Evolutionary conservation across 1,140 invertebrate species (phyloP).

Genomic region (Micrasema longulum): DNA sequence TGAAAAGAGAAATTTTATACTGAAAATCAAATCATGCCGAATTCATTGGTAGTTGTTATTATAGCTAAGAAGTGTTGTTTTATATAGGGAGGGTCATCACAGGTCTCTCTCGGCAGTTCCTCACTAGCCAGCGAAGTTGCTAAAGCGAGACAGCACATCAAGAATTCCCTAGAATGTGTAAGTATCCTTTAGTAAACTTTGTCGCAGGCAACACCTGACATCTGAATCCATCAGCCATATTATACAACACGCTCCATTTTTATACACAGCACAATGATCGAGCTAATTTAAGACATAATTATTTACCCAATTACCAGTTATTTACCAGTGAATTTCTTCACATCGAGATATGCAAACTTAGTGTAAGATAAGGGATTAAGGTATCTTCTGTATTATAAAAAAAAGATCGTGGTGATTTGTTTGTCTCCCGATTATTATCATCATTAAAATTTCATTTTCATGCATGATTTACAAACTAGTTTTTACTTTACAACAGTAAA

Average conservation of each 20-base stretch:
- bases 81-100: conserved; percentile 57
- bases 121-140: conserved; percentile 75
- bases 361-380: background rate
- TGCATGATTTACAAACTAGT: conserved; percentile 6
- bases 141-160: conserved; percentile 76
- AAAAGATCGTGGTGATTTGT: conserved; percentile 51
- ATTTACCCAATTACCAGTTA: no score
- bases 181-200: conserved; percentile 57
- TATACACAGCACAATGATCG: no score
- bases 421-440: conserved; percentile 34
- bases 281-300: no score
- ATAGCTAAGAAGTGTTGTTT: conserved; percentile 55
- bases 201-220: no score
- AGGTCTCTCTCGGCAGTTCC: conserved; percentile 57
- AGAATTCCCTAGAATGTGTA: conserved; percentile 75
- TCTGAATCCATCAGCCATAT: no score
- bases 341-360: conserved; percentile 1
- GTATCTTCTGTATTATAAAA: background rate
- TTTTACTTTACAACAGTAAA: no score
- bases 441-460: conserved; percentile 31
- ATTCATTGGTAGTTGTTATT: conserved; percentile 3
- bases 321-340: no score
- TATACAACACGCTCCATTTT: no score
- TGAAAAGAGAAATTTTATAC: no score
- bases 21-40: background rate